Evolutionary conservation across 2,888 invertebrate species (phyloP), one percentile per base, ranked within the genome.

Genomic region (Rotaria magnacalcarata): DNA sequence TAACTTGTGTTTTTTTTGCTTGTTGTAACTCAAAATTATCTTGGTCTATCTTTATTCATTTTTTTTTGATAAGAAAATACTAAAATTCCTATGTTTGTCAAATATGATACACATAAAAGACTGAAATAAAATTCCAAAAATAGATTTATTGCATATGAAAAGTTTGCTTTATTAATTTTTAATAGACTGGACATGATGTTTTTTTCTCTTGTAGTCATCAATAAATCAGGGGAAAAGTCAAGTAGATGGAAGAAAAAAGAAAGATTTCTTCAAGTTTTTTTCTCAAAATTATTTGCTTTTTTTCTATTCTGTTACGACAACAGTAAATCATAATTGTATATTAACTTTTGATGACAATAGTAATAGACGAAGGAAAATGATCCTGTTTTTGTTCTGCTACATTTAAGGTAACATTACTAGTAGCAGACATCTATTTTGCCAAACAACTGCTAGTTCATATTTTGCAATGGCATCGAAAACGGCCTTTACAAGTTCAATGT

Each of bases 1-100:
- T 67, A 67, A 67, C 27, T 67, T 67, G 67, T 67, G 67, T 67
- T 67, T 67, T 67, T 67, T 67, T 67, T 67, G 67, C 67, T 67
- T 67, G 67, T 67, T 67, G 67, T 67, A 67, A 34, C 67, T 67
- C 67, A 67, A 34, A 67, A 67, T 27, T 67, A 27, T 67, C 34
- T 67, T 67, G 67, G 67, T 34, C 34, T 34, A 67, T 67, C 67
- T 34, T 34, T 67, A 67, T 67, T 19, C 67, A 34, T 16, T 67
- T 67, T 34, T 34, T 67, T 67, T 67, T 67, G 67, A 67, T 67
- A 67, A 67, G 67, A 67, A 67, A 67, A 27, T 67, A 67, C 34
- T 34, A 27, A 34, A 67, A 67, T 67, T 34, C 27, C 11, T 34
- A 67, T 34, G 67, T 67, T 67, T 67, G 67, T 34, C 67, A 67